phyloP scores from a whole-genome alignment of 1,140 invertebrate genomes.

The Pinna nobilis region DNA sequence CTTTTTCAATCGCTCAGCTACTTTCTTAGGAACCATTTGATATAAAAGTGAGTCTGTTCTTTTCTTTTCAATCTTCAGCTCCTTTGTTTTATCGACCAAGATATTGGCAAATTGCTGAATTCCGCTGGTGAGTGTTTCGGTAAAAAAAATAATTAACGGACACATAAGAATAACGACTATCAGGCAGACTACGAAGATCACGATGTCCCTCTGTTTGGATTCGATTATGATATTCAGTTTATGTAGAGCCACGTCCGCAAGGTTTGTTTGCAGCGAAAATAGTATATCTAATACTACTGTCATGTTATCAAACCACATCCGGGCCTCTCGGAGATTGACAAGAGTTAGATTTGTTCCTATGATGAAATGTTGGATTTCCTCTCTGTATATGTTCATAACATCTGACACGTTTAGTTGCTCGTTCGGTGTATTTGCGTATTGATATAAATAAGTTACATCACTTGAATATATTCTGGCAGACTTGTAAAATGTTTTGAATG shows the following conservation, averaged over 20 bases:
- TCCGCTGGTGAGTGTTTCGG: slow-evolving; percentile 61
- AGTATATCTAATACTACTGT: slow-evolving; percentile 62
- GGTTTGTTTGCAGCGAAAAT: slow-evolving; percentile 56
- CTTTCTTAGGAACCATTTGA: slow-evolving; percentile 78
- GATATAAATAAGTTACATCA: slow-evolving; percentile 38
- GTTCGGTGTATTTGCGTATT: not conserved
- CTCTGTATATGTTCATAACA: slow-evolving; percentile 30
- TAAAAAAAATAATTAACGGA: slow-evolving; percentile 64
- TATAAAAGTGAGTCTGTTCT: slow-evolving; percentile 70
- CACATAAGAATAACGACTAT: slow-evolving; percentile 65
- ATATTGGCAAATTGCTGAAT: slow-evolving; percentile 69
- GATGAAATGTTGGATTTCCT: slow-evolving; percentile 42
- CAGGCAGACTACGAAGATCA: slow-evolving; percentile 38
- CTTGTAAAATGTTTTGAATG: slow-evolving; percentile 45
- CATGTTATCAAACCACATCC: slow-evolving; percentile 65
- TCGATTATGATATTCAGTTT: slow-evolving; percentile 25
- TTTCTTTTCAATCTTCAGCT: slow-evolving; percentile 68
- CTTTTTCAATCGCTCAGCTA: slow-evolving; percentile 74
- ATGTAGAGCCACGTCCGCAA: slow-evolving; percentile 45
- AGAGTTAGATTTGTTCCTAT: slow-evolving; percentile 11
- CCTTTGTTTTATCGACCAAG: slow-evolving; percentile 70
- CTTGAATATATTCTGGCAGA: slow-evolving; percentile 46
- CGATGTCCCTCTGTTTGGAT: slow-evolving; percentile 12
- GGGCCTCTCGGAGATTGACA: slow-evolving; percentile 16
- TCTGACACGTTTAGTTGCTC: slow-evolving; percentile 29